Evolutionary conservation across 2,113 vertebrate genomes (phyloP).

Genomic region (Apodemus speciosus): DNA sequence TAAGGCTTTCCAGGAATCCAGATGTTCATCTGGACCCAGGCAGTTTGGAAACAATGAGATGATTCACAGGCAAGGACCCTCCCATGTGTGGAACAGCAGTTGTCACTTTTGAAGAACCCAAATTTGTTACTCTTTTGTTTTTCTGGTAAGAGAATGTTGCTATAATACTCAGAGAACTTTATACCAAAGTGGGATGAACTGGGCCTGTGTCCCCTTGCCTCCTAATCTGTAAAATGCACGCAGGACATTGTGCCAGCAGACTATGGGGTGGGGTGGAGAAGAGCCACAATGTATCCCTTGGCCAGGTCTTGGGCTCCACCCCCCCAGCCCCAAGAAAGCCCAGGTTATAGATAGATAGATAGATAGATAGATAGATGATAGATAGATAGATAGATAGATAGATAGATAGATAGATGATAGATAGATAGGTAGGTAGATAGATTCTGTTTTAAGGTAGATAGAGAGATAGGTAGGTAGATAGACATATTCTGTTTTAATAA

Average conservation of each 20-base stretch:
- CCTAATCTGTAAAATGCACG: neutral
- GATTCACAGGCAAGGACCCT: neutral
- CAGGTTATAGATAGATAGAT: neutral
- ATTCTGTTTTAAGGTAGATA: too few species aligned
- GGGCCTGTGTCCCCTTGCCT: constrained; percentile 15
- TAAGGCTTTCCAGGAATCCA: neutral
- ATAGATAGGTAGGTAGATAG: too few species aligned
- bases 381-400: neutral
- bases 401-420: neutral
- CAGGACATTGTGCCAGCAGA: constrained; percentile 8
- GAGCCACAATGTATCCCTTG: neutral
- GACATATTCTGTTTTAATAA: neutral
- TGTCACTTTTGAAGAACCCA: constrained; percentile 11
- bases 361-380: too few species aligned
- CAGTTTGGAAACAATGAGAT: neutral
- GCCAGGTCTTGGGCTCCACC: neutral
- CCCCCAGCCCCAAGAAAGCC: neutral
- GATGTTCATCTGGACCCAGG: neutral
- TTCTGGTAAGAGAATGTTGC: neutral
- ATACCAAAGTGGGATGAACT: neutral
- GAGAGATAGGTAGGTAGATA: neutral
- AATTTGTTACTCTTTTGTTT: neutral
- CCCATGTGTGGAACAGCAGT: neutral
- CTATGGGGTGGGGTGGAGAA: neutral
- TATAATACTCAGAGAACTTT: neutral